These are phyloP conservation scores for Drosophila meridionalis DNA, from an alignment of 2,888 invertebrate species.

Conservation along the genomic window DNA sequence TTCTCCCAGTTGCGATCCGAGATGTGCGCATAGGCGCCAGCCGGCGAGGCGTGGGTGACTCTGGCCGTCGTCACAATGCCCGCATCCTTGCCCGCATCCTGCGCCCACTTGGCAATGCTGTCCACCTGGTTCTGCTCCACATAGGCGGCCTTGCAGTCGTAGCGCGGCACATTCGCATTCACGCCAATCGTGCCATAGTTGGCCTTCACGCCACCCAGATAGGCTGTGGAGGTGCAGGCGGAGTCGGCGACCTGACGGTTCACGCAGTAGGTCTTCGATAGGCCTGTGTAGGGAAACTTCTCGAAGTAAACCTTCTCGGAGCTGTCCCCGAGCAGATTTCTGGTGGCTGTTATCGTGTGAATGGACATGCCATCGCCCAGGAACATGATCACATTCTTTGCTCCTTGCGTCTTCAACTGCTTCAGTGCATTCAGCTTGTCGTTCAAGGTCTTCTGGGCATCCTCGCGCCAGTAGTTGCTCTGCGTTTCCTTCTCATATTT, in stretches of 20 bases:
- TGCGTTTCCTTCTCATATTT: slow-evolving; percentile 70
- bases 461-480: slow-evolving; percentile 80
- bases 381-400: slow-evolving; percentile 89
- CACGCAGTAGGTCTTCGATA: slow-evolving; percentile 90
- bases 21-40: slow-evolving; percentile 90
- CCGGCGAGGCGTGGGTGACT: slow-evolving; percentile 92
- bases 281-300: slow-evolving; percentile 86
- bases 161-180: slow-evolving; percentile 87
- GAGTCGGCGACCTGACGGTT: slow-evolving; percentile 93
- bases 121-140: slow-evolving; percentile 87
- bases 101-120: slow-evolving; percentile 90
- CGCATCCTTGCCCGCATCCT: slow-evolving; percentile 88
- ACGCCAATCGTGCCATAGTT: slow-evolving; percentile 92
- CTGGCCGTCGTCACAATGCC: slow-evolving; percentile 91
- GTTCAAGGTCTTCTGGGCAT: slow-evolving; percentile 79
- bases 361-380: slow-evolving; percentile 92
- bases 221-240: slow-evolving; percentile 93
- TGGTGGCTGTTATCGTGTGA: slow-evolving; percentile 88
- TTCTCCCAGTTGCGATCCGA: slow-evolving; percentile 90
- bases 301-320: slow-evolving; percentile 88
- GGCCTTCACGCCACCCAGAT: slow-evolving; percentile 91
- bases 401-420: slow-evolving; percentile 67
- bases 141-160: slow-evolving; percentile 88
- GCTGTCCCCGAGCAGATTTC: slow-evolving; percentile 88
- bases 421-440: slow-evolving; percentile 69